Percentiles rank a stretch among this genome's conserved stretches.
Conservation (phyloP, 2,888 invertebrate species). For the Phengaris arion region DNA sequence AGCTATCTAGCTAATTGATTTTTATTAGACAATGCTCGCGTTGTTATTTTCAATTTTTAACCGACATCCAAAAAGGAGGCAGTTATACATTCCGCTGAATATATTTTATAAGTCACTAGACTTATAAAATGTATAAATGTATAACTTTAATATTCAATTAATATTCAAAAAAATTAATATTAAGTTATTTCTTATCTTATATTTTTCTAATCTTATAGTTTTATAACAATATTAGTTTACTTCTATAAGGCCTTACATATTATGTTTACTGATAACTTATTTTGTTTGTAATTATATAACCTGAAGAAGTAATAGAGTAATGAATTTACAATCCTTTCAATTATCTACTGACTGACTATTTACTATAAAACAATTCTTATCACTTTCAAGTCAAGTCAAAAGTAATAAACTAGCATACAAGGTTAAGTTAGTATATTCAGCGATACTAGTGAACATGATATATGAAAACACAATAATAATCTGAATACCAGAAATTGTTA, state of each 20-base stretch:
- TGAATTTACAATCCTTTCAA: not conserved
- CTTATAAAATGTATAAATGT: no score
- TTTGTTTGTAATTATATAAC: not conserved
- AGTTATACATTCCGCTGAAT: no score
- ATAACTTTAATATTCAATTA: no score
- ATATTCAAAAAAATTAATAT: no score
- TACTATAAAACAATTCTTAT: slow-evolving; percentile 6
- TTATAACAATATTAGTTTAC: no score
- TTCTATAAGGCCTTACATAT: no score
- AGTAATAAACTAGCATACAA: not conserved
- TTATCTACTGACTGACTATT: not conserved
- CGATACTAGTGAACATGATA: not conserved
- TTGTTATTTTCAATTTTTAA: not conserved
- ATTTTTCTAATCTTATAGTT: no score
- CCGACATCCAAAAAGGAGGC: no score
- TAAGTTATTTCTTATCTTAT: no score
- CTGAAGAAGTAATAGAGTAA: not conserved
- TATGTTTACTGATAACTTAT: no score
- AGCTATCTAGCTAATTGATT: not conserved
- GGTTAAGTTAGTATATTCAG: not conserved
- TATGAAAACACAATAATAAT: not conserved
- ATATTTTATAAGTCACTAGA: not conserved
- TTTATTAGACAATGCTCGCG: not conserved
- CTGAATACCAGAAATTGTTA: not conserved
- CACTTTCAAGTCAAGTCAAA: not conserved